These are phyloP conservation scores for Oreamnos americanus DNA, from an alignment of 2,113 vertebrate genomes.

Conservation along the genomic window DNA sequence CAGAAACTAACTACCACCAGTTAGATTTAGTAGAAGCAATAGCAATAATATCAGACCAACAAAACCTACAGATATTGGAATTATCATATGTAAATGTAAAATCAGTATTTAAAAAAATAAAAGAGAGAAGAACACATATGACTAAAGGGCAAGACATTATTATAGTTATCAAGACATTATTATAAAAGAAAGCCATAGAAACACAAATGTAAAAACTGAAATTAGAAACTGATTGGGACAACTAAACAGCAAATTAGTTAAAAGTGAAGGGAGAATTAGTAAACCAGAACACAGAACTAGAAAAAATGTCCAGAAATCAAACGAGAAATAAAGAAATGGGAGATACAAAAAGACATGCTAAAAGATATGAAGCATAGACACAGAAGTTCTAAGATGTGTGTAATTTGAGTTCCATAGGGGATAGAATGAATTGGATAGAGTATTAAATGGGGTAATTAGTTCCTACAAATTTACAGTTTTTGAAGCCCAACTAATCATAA, in stretches of 20 bases:
- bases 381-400: neutral
- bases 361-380: neutral
- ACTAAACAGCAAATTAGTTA: neutral
- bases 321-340: neutral
- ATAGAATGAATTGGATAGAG: neutral
- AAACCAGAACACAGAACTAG: neutral
- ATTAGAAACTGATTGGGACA: neutral
- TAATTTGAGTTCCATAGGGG: neutral
- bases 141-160: neutral
- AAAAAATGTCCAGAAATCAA: neutral
- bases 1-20: neutral
- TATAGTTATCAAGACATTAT: neutral
- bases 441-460: neutral
- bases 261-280: conserved; percentile 5
- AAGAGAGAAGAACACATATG: neutral
- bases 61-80: neutral
- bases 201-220: neutral
- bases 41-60: neutral
- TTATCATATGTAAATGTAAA: neutral
- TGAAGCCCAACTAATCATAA: neutral
- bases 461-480: neutral
- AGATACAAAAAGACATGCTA: neutral
- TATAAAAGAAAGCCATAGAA: neutral
- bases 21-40: neutral
- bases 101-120: neutral